Evolutionary conservation across 2,797 vertebrate genomes (phyloP).

Genomic region (Phylloscopus collybita): DNA sequence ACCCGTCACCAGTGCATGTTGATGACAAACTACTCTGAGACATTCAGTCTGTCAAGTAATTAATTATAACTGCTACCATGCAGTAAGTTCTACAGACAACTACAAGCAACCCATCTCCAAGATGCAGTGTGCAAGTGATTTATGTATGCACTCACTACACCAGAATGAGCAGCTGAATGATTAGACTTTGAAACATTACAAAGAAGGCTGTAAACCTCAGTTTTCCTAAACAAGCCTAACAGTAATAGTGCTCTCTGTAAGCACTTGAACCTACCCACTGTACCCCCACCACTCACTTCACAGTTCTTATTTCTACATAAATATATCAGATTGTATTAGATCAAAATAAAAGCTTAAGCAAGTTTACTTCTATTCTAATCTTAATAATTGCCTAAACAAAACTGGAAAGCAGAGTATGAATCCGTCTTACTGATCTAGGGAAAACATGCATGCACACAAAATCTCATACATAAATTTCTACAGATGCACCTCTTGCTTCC

Average conservation of each 20-base stretch:
- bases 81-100: not conserved
- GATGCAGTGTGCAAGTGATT: not conserved
- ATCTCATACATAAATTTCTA: not conserved
- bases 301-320: not conserved
- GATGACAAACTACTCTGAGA: conserved; percentile 39
- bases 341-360: not conserved
- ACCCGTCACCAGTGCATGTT: not conserved
- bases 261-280: not conserved
- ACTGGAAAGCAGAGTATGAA: not conserved
- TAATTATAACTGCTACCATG: conserved; percentile 36
- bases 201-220: not conserved
- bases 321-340: not conserved
- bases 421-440: not conserved
- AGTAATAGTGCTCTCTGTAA: not conserved
- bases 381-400: not conserved
- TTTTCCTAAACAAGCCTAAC: conserved; percentile 5
- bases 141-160: not conserved
- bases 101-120: conserved; percentile 18
- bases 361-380: not conserved
- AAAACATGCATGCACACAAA: fast-evolving
- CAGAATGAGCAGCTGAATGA: conserved; percentile 33
- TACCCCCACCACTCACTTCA: not conserved
- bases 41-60: conserved; percentile 27
- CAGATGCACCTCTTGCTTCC: not conserved
- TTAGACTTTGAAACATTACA: conserved; percentile 18